Conservation (phyloP, 2,797 vertebrate species). For the Sardinella longiceps region DNA sequence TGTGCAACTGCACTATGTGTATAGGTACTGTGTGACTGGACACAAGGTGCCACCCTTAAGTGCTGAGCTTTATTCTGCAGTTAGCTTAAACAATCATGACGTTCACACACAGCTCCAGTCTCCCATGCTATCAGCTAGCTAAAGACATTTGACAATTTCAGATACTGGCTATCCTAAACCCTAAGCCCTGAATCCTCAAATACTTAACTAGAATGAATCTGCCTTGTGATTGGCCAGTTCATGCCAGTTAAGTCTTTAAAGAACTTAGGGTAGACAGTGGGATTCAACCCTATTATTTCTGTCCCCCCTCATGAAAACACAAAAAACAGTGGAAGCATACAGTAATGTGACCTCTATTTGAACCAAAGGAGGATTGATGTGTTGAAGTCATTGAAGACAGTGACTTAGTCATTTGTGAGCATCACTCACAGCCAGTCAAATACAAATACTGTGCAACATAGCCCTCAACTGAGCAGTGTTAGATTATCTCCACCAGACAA, state of each 20-base stretch:
- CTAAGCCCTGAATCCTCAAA: too few relatives aligned
- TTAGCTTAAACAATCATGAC: not conserved
- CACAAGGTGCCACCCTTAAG: not conserved
- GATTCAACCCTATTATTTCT: too few relatives aligned
- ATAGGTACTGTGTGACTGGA: not conserved
- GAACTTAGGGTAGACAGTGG: too few relatives aligned
- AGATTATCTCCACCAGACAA: not conserved
- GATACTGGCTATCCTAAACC: too few relatives aligned
- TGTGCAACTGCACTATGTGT: not conserved
- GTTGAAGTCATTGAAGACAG: not conserved
- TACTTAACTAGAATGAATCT: too few relatives aligned
- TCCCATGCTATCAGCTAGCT: not conserved
- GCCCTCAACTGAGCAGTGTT: not conserved
- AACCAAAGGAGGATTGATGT: not conserved
- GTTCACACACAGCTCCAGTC: not conserved
- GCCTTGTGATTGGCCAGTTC: too few relatives aligned
- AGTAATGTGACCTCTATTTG: not conserved
- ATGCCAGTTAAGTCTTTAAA: too few relatives aligned
- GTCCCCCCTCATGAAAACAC: not conserved
- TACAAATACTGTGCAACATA: not conserved
- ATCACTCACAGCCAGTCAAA: not conserved
- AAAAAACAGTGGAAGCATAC: not conserved
- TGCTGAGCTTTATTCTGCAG: not conserved
- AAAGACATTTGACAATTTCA: not conserved
- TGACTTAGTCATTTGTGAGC: not conserved